Base-by-base conservation (phyloP, 2,888 invertebrate genomes). In the Pherbina coryleti region DNA sequence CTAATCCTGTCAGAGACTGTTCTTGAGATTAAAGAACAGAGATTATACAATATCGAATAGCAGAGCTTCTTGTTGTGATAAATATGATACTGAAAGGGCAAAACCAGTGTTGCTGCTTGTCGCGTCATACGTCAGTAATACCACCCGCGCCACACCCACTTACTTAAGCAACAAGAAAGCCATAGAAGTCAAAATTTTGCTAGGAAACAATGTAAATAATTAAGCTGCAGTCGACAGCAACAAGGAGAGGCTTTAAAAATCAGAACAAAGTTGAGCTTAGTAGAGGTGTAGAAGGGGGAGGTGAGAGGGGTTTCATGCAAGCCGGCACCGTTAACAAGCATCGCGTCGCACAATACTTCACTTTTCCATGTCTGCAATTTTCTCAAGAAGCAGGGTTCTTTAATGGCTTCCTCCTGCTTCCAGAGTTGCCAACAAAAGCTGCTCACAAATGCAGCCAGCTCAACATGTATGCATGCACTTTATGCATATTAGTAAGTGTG, bases 331-430 rank as follows among this genome's bases (percentile, higher is more conserved):
- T 1, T 19, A 34, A 66, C 66, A 34, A 66, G 37, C 37, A 22
- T 53, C 31, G 11, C 55, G 17, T 22, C 37, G 57, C 17, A 31
- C 37, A 34, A 60, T 28, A 25, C 72, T 57, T 57, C 72, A 72
- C 72, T 72, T 72, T 72, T 44, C 72, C 51, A 69, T 76, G 85
- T 83, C 87, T 83, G 85, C 84, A 82, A 85, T 86, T 86, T 87
- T 86, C 84, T 86, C 85, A 85, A 87, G 87, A 84, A 87, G 86
- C 85, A 84, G 84, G 44, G 44, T 87, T 86, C 87, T 87, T 87
- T 86, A 86, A 86, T 86, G 88, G 87, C 88, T 87, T 87, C 86
- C 87, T 86, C 81, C 57, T 44, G 44, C 44, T 44, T 44, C 44
- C 44, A 44, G 14, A 44, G 44, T 14, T 11, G 14, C 14, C 44